A percentile compares a stretch with the other conserved stretches of the same genome.
Conservation (phyloP, 2,797 vertebrate species). For the Microctenopoma steveboyesi region DNA sequence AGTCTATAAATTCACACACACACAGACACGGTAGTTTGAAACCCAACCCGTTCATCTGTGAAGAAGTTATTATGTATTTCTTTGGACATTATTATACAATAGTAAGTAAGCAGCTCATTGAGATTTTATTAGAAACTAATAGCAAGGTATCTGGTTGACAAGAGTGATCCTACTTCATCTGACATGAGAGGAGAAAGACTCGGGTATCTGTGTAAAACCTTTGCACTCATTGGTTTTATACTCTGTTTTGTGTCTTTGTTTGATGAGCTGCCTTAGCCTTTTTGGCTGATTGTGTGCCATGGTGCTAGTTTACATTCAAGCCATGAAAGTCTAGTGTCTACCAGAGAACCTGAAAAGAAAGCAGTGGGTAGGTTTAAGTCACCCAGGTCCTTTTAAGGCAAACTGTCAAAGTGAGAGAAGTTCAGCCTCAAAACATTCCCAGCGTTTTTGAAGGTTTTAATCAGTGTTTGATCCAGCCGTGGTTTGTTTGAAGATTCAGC, state of each 20-base stretch:
- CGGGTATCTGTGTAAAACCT: slow-evolving; percentile 4
- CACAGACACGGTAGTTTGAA: too few relatives aligned
- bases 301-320: slow-evolving; percentile 34
- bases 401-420: slow-evolving; percentile 31
- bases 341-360: slow-evolving; percentile 33
- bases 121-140: slow-evolving; percentile 22
- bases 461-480: slow-evolving; percentile 39
- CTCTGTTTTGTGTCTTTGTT: slow-evolving; percentile 24
- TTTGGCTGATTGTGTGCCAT: slow-evolving; percentile 24
- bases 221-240: slow-evolving; percentile 31
- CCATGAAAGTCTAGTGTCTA: slow-evolving; percentile 3
- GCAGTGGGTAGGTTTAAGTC: slow-evolving; percentile 28
- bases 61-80: slow-evolving; percentile 3
- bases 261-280: slow-evolving; percentile 19
- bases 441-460: slow-evolving; percentile 44
- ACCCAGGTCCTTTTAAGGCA: slow-evolving; percentile 6
- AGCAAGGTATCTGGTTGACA: slow-evolving; percentile 16
- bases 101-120: slow-evolving; percentile 9
- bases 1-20: neutral
- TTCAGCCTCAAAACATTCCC: slow-evolving; percentile 21
- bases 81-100: slow-evolving; percentile 2
- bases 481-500: slow-evolving; percentile 45
- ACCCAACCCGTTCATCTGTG: neutral
- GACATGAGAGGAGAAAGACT: slow-evolving; percentile 25
- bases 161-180: slow-evolving; percentile 5